A percentile compares a stretch with the other conserved stretches of the same genome.
Conservation (phyloP, 2,888 invertebrate species). For the Pilophorus perplexus region DNA sequence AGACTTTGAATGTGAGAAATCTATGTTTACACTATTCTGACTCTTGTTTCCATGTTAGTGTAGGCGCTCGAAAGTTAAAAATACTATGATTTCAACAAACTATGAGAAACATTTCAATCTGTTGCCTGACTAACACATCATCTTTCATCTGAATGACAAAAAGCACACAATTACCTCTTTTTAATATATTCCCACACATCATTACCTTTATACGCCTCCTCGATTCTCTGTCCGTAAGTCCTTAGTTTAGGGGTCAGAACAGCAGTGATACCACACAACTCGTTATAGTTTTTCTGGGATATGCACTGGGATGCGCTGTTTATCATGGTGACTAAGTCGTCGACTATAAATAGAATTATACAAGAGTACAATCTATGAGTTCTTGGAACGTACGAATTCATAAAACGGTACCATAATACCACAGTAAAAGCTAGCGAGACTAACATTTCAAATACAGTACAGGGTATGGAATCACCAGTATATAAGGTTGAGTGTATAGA, state of each 20-base stretch:
- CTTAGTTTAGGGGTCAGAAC: constrained; percentile 78
- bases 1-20: too few relatives aligned
- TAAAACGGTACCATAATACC: neutral
- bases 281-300: constrained; percentile 66
- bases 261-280: constrained; percentile 59
- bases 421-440: neutral
- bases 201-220: constrained; percentile 69
- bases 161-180: too few relatives aligned
- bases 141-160: too few relatives aligned
- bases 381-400: too few relatives aligned
- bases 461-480: neutral
- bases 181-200: too few relatives aligned
- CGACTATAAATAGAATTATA: constrained; percentile 59
- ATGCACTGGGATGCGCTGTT: constrained; percentile 77
- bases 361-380: neutral
- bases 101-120: too few relatives aligned
- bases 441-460: neutral
- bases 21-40: too few relatives aligned
- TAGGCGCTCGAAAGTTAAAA: too few relatives aligned
- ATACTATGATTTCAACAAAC: too few relatives aligned
- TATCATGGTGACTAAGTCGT: constrained; percentile 77
- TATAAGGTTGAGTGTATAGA: neutral
- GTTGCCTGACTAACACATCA: too few relatives aligned
- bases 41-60: too few relatives aligned
- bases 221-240: constrained; percentile 70